A percentile compares a stretch with the other conserved stretches of the same genome.
phyloP scores from a whole-genome alignment of 2,113 vertebrate genomes.

The Neotoma lepida region DNA sequence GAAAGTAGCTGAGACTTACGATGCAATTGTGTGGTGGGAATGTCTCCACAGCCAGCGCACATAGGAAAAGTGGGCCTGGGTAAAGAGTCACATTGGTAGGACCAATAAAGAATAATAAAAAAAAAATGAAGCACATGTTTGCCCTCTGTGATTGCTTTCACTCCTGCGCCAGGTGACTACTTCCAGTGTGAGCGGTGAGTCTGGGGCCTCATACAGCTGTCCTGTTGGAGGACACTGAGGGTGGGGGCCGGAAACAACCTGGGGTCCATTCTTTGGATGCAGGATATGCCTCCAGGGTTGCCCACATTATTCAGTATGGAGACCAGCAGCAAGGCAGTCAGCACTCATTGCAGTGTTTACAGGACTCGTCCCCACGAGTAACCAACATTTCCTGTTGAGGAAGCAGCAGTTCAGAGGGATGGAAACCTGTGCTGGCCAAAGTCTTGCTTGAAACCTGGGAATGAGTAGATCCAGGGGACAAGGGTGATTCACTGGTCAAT shows the following conservation, averaged over 20 bases:
- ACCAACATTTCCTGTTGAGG: not conserved
- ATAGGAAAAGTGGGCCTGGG: constrained; percentile 88
- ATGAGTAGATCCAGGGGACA: not conserved
- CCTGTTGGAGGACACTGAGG: not conserved
- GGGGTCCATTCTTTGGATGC: not conserved
- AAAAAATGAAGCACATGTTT: constrained; percentile 63
- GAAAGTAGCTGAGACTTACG: constrained; percentile 59
- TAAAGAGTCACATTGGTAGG: constrained; percentile 94
- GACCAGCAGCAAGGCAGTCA: not conserved
- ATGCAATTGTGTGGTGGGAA: constrained; percentile 81
- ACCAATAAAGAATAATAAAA: constrained; percentile 88
- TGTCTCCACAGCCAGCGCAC: constrained; percentile 83
- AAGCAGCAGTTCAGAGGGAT: not conserved
- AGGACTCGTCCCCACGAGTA: not conserved
- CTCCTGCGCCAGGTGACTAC: not conserved
- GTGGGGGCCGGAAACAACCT: not conserved
- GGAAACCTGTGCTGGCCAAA: not conserved
- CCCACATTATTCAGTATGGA: not conserved
- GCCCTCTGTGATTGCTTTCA: constrained; percentile 51
- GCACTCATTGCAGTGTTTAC: not conserved
- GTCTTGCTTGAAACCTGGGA: not conserved
- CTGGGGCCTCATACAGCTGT: not conserved
- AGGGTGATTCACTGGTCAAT: not conserved
- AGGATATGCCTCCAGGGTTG: not conserved
- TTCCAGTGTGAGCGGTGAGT: not conserved